Evolutionary conservation across 2,888 invertebrate genomes (phyloP).

Genomic region (Polydesmus complanatus): DNA sequence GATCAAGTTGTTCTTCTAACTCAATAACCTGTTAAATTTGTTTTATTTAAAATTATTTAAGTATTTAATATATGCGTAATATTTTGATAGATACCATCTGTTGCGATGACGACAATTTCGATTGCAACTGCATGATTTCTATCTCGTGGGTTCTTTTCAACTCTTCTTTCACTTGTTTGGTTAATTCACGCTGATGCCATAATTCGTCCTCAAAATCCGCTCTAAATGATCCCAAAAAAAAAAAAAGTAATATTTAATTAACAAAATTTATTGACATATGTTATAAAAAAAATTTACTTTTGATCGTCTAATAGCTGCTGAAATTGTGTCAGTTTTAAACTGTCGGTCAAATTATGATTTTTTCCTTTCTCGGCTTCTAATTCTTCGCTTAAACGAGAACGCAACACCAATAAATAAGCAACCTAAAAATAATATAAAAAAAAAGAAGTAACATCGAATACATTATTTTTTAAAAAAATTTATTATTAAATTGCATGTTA

Average conservation of each 20-base stretch:
- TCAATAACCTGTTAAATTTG: not conserved
- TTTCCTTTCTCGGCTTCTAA: slow-evolving; percentile 31
- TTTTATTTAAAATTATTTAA: not conserved
- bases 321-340: slow-evolving; percentile 3
- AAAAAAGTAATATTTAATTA: not conserved
- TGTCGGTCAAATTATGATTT: slow-evolving; percentile 5
- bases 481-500: too few relatives aligned
- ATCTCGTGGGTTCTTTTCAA: slow-evolving; percentile 14
- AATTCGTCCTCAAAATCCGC: slow-evolving; percentile 16
- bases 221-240: not conserved
- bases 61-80: too few relatives aligned
- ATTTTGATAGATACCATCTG: not conserved
- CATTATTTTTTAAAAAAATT: too few relatives aligned
- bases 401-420: slow-evolving; percentile 35
- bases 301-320: slow-evolving; percentile 10
- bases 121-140: slow-evolving; percentile 15
- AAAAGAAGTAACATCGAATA: too few relatives aligned
- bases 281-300: slow-evolving; percentile 4
- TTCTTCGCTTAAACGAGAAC: slow-evolving; percentile 35
- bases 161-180: slow-evolving; percentile 14
- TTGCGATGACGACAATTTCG: slow-evolving; percentile 4
- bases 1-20: not conserved
- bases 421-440: slow-evolving; percentile 26
- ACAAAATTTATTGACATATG: not conserved
- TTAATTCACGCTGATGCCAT: slow-evolving; percentile 12